Evolutionary conservation across 2,797 vertebrate genomes (phyloP), one percentile per base, ranked within the genome.

Genomic region (Gouania willdenowi): DNA sequence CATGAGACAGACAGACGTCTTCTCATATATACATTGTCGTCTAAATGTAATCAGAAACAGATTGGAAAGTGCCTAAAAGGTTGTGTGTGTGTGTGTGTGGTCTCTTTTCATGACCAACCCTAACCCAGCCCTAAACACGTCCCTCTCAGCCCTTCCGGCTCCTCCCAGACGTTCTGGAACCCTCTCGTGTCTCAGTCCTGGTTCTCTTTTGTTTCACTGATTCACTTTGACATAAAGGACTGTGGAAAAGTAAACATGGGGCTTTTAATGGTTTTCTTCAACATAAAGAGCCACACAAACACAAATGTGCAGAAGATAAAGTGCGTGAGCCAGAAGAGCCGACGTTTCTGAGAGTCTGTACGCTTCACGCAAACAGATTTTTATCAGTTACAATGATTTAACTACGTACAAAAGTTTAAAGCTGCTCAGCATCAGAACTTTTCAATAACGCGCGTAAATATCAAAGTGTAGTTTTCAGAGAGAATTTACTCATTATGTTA

Each of bases 31-130:
- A 75, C 66, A 67, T 49, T 26, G 14, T 49, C 13, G 46, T 76
- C 54, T 30, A 70, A 75, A 73, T 55, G 53, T 68, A 73, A 77
- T 75, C 48, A 70, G 45, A 75, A 64, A 26, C 70, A 54, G 67
- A 45, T 70, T 37, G 44, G 26, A 29, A 55, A 58, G 46, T 26
- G 48, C 9, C 64, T 47, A 19, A 63, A 70, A 62, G 56, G n/a
- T 24, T 65, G 37, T 71, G 38, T 62, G 35, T 52, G 59, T 44
- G 34, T 15, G 48, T 42, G 8, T 53, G 60, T 58, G 76, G 76
- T 72, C 72, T 75, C 79, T 35, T 49, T 43, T 66, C 61, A 60
- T 29, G 57, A 68, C 67, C 56, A 20, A 27, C 26, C 69, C 14
- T 44, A 61, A 36, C 60, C 70, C 64, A 71, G 66, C 59, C 57